A percentile compares a stretch with the other conserved stretches of the same genome.
Evolutionary conservation across 1,140 invertebrate species (phyloP).

Genomic region (Bombus pascuorum): DNA sequence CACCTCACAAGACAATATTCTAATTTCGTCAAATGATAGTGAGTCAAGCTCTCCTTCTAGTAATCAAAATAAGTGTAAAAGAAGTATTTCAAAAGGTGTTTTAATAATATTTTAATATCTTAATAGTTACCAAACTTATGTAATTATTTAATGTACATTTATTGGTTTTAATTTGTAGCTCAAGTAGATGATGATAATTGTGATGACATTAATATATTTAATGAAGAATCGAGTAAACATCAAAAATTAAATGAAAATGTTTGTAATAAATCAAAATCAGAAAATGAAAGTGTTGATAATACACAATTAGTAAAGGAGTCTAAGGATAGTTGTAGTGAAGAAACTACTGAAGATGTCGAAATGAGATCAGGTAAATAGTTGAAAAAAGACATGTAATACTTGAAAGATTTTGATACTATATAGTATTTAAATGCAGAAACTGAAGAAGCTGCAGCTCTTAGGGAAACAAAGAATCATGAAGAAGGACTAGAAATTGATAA

Average conservation of each 20-base stretch:
- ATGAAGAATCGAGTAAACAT: slow-evolving; percentile 73
- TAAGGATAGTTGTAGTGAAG: slow-evolving; percentile 29
- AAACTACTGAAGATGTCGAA: not conserved
- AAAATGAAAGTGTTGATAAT: slow-evolving; percentile 26
- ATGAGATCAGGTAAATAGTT: slow-evolving; percentile 28
- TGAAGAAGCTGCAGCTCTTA: not conserved
- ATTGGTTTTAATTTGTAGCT: slow-evolving; percentile 27
- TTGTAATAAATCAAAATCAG: slow-evolving; percentile 5
- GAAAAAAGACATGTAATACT: not conserved
- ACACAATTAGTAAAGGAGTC: not conserved
- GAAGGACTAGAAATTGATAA: slow-evolving; percentile 20
- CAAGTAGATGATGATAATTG: slow-evolving; percentile 75
- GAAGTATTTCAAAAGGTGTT: slow-evolving; percentile 52
- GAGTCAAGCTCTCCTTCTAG: slow-evolving; percentile 3
- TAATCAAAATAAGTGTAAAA: slow-evolving; percentile 46
- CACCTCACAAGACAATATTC: slow-evolving; percentile 44
- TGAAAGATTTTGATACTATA: not conserved
- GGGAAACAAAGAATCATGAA: not conserved
- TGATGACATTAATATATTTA: slow-evolving; percentile 75
- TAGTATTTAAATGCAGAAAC: slow-evolving; percentile 22
- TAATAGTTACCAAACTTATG: not conserved
- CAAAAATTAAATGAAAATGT: slow-evolving; percentile 68
- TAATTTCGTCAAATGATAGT: slow-evolving; percentile 9
- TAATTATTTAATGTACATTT: not conserved
- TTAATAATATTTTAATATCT: not conserved